Evolutionary conservation across 2,797 vertebrate species (phyloP), one percentile per base, ranked within the genome.

Genomic region (Danio jaintianensis): DNA sequence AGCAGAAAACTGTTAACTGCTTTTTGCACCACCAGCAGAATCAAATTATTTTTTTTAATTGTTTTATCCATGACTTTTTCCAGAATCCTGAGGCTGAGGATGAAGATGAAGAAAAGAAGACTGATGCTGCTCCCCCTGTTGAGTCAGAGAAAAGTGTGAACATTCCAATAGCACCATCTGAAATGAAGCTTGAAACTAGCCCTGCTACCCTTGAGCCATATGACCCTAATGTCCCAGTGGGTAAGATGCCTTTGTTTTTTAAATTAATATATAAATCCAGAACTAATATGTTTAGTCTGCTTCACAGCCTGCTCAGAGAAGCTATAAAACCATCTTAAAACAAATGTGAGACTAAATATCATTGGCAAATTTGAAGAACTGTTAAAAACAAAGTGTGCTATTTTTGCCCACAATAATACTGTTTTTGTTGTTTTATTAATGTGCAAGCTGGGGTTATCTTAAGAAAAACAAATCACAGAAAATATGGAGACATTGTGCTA

Each of bases 201-300:
- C 79, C 88, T 11, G 81, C 94, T 68, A 91, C 93, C 76, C 94
- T 99, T 87, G 95, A 94, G 13, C 94, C 95, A 0, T 96, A 95
- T 83, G 94, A 98, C 78, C 94, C 95, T 6, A 90, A 95, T 66
- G 85, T 89, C 72, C 96, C 97, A 81, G 90, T 98, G 48, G 97
- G 97, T 98, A 92, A 96, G 96, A 40, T 2, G 18, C 0, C 29
- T 18, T 74, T 12, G 45, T 15, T 52, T 45, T 56, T 56, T 22
- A 16, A n/a, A n/a, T n/a, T n/a, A n/a, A n/a, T n/a, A n/a, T 29
- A 29, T 29, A 29, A 29, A 3, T 29, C 29, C 3, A 29, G 29
- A 29, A 29, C 29, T 29, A 29, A 29, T 45, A 7, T 50, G 13
- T 53, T 42, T 29, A 6, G n/a, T 22, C 29, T 42, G 5, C 29